Conservation (phyloP, 2,113 vertebrate genomes). For the Archocentrus centrarchus region DNA sequence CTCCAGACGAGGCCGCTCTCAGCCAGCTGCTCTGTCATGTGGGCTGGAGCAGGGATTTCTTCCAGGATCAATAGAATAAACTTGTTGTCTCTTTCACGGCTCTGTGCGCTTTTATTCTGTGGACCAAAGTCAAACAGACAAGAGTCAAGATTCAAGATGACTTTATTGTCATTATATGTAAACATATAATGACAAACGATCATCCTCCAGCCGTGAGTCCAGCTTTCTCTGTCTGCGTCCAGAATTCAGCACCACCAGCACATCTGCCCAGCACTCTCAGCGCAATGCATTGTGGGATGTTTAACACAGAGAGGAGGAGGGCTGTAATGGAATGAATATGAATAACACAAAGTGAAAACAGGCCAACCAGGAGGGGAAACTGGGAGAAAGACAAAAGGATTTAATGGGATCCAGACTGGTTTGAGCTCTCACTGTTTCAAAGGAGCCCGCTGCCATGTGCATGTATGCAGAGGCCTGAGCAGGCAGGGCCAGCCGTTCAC, state of each 20-base stretch:
- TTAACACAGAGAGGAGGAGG: conserved; percentile 29
- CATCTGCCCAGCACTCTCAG: conserved; percentile 73
- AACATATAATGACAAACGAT: conserved; percentile 24
- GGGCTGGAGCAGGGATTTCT: conserved; percentile 24
- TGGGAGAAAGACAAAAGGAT: conserved; percentile 63
- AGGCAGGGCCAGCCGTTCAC: neutral
- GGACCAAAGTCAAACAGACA: neutral
- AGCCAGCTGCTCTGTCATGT: conserved; percentile 66
- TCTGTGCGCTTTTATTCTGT: neutral
- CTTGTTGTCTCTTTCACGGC: conserved; percentile 21
- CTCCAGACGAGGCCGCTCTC: conserved; percentile 68
- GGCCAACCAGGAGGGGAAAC: conserved; percentile 60
- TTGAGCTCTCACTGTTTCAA: conserved; percentile 60
- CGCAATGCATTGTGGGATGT: conserved; percentile 73
- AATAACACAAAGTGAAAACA: conserved; percentile 75
- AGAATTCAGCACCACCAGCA: conserved; percentile 47
- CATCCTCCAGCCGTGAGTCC: conserved; percentile 6
- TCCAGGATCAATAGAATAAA: conserved; percentile 44
- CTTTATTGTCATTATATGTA: too few species aligned
- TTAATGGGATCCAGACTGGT: conserved; percentile 69
- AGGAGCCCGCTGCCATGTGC: conserved; percentile 47
- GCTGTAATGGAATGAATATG: conserved; percentile 72
- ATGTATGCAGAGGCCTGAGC: conserved; percentile 8
- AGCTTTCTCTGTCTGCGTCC: conserved; percentile 14
- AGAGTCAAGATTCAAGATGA: too few species aligned